Evolutionary conservation across 2,113 vertebrate species (phyloP).

Genomic region (Budorcas taxicolor): DNA sequence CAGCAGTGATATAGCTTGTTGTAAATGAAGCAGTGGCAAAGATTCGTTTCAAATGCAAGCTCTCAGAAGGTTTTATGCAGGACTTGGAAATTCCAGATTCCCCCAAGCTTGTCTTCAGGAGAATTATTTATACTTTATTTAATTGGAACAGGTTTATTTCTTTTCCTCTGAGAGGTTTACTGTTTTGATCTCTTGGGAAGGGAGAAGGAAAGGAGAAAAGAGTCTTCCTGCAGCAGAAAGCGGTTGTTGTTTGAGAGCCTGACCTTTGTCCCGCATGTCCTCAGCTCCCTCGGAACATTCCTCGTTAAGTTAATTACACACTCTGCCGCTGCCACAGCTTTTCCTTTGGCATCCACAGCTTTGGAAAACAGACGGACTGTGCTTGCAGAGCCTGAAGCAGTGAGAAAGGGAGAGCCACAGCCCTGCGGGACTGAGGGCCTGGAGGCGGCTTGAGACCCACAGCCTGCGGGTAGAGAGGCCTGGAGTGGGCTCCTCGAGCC

Average conservation of each 20-base stretch:
- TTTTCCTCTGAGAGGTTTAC: background rate
- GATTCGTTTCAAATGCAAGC: background rate
- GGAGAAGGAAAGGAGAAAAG: background rate
- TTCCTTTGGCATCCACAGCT: background rate
- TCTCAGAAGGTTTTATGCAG: background rate
- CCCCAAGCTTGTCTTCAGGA: background rate
- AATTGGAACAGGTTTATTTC: background rate
- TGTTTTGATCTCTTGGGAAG: background rate
- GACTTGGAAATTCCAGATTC: background rate
- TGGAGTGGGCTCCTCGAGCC: background rate
- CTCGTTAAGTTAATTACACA: slow-evolving; percentile 15
- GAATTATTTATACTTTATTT: background rate
- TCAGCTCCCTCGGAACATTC: background rate
- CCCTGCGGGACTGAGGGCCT: background rate
- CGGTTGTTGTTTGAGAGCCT: background rate
- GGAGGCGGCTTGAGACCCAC: background rate
- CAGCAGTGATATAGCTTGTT: background rate
- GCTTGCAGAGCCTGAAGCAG: background rate
- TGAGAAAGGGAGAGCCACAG: background rate
- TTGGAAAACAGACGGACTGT: background rate
- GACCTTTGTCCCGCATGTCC: background rate
- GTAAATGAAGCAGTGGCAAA: background rate
- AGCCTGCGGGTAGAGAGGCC: background rate
- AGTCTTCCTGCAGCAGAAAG: background rate
- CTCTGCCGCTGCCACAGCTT: background rate